These are phyloP conservation scores for Drosophila aldrichi DNA, from an alignment of 2,888 invertebrate species.

Conservation along the genomic window DNA sequence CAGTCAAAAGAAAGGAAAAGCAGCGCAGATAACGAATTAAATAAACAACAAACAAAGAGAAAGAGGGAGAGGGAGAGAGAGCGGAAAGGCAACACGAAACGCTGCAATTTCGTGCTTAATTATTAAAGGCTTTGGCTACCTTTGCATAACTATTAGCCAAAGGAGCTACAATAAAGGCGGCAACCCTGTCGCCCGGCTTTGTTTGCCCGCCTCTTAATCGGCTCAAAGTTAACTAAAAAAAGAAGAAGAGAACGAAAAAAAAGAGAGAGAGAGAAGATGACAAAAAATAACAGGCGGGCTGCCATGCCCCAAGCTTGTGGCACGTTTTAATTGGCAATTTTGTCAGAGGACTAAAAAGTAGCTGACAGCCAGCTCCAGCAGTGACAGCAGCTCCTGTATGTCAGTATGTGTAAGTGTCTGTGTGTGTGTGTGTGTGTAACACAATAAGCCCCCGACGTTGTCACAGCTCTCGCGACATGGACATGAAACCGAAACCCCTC, in stretches of 20 bases:
- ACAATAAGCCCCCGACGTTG: slow-evolving; percentile 69
- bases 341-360: slow-evolving; percentile 62
- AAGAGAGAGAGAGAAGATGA: slow-evolving; percentile 4
- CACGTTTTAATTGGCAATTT: slow-evolving; percentile 80
- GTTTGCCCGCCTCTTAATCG: slow-evolving; percentile 75
- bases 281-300: slow-evolving; percentile 19
- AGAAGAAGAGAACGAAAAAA: not conserved
- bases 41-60: slow-evolving; percentile 2
- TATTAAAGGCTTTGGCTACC: slow-evolving; percentile 46
- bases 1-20: not conserved
- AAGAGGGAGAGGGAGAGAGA: not conserved
- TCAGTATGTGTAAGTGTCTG: slow-evolving; percentile 41
- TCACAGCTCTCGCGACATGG: slow-evolving; percentile 60
- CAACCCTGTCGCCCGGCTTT: slow-evolving; percentile 38
- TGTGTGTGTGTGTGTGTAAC: slow-evolving; percentile 46
- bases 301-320: slow-evolving; percentile 62
- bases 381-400: slow-evolving; percentile 35
- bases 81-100: slow-evolving; percentile 24
- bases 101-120: slow-evolving; percentile 66
- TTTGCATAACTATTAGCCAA: slow-evolving; percentile 46
- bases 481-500: slow-evolving; percentile 36
- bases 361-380: slow-evolving; percentile 54
- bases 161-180: slow-evolving; percentile 18
- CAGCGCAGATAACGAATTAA: not conserved
- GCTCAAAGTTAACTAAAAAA: slow-evolving; percentile 74